Conservation (phyloP, 2,797 vertebrate genomes). For the Scolopax rusticola region DNA sequence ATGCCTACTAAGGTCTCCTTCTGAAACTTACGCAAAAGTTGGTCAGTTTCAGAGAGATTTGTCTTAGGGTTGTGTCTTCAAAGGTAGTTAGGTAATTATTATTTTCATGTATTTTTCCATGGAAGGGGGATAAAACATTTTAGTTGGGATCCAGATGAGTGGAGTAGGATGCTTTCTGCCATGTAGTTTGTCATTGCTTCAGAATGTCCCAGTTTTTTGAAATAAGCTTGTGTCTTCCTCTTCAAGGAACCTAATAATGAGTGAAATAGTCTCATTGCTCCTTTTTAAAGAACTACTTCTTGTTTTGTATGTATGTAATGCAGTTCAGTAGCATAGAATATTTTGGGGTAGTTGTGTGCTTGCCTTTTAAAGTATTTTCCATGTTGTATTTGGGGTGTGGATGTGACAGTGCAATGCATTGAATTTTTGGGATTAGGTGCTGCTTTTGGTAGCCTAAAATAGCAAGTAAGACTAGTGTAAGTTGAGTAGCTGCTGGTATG, state of each 20-base stretch:
- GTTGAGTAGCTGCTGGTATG: slow-evolving; percentile 43
- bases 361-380: not conserved
- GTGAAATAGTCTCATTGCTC: not conserved
- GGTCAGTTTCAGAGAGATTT: not conserved
- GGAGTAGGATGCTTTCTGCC: not conserved
- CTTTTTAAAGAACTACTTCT: not conserved
- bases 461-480: slow-evolving; percentile 37
- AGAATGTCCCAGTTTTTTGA: not conserved
- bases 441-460: slow-evolving; percentile 55
- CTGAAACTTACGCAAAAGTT: not conserved
- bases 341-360: not conserved
- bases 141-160: not conserved
- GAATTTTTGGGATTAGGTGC: slow-evolving; percentile 58
- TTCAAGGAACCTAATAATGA: not conserved
- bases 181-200: not conserved
- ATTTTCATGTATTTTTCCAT: not conserved
- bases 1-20: not conserved
- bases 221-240: not conserved
- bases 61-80: not conserved
- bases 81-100: not conserved
- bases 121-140: not conserved
- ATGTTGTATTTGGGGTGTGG: accelerated
- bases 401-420: not conserved
- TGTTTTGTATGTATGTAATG: not conserved
- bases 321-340: not conserved